Conservation (phyloP, 2,888 invertebrate species). For the Dasysyrphus tricinctus region DNA sequence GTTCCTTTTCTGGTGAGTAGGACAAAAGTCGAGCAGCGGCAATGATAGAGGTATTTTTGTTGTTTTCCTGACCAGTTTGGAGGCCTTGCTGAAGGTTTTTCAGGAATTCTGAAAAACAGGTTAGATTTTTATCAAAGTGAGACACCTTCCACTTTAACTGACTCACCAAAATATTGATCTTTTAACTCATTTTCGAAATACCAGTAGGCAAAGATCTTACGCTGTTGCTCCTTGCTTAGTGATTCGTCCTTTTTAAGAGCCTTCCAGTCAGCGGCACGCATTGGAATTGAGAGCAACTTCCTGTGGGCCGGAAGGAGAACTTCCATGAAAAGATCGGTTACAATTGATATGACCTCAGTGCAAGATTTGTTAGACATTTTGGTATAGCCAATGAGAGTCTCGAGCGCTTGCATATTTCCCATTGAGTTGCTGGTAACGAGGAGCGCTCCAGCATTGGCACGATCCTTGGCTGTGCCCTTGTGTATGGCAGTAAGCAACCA, state of each 20-base stretch:
- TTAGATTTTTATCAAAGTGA: not conserved
- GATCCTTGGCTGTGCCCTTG: slow-evolving; percentile 83
- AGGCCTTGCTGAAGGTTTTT: slow-evolving; percentile 82
- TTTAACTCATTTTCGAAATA: slow-evolving; percentile 95
- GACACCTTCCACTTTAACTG: not conserved
- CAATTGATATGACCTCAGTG: slow-evolving; percentile 80
- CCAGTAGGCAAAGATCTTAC: slow-evolving; percentile 90
- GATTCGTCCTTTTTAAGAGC: slow-evolving; percentile 78
- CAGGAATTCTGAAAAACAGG: slow-evolving; percentile 78
- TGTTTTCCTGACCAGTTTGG: slow-evolving; percentile 82
- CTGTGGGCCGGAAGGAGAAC: slow-evolving; percentile 81
- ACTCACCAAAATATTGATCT: slow-evolving; percentile 87
- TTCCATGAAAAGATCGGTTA: slow-evolving; percentile 82
- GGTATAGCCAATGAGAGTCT: slow-evolving; percentile 81
- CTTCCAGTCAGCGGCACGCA: slow-evolving; percentile 83
- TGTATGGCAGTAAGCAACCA: slow-evolving; percentile 83
- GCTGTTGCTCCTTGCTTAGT: slow-evolving; percentile 86
- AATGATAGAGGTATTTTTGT: slow-evolving; percentile 80
- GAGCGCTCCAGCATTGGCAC: slow-evolving; percentile 83
- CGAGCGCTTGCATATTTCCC: slow-evolving; percentile 81
- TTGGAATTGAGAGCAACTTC: slow-evolving; percentile 80
- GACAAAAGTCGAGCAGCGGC: slow-evolving; percentile 80
- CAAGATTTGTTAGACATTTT: slow-evolving; percentile 82
- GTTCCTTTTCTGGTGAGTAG: slow-evolving; percentile 83
- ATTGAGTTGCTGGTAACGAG: slow-evolving; percentile 83